Conservation (phyloP, 2,113 vertebrate genomes). For the Protobothrops flavoviridis region DNA sequence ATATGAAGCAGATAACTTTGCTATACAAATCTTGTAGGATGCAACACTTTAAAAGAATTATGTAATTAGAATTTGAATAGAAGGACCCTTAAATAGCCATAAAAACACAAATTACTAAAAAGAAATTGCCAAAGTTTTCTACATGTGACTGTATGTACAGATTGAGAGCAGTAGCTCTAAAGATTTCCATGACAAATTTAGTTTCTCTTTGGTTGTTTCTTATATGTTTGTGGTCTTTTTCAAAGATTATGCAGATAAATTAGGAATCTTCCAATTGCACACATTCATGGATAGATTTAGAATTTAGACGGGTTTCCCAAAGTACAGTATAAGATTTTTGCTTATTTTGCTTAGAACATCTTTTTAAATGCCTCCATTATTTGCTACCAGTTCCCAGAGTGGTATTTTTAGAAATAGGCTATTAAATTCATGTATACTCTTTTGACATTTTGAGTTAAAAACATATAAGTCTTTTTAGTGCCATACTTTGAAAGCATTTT, state of each 20-base stretch:
- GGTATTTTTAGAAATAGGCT: background rate
- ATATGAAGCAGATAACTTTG: background rate
- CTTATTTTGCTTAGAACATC: background rate
- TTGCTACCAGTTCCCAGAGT: background rate
- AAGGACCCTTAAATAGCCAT: background rate
- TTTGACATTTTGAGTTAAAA: background rate
- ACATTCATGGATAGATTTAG: conserved; percentile 8
- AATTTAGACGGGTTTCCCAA: conserved; percentile 25
- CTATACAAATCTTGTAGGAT: background rate
- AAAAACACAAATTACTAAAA: background rate
- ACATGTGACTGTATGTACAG: background rate
- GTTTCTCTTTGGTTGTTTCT: conserved; percentile 16
- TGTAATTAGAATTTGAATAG: background rate
- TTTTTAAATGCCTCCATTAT: background rate
- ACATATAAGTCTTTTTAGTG: background rate
- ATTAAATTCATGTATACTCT: background rate
- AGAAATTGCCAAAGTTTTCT: background rate
- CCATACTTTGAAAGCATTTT: background rate
- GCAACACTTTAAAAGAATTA: background rate
- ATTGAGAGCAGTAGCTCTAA: background rate
- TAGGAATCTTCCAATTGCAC: conserved; percentile 47
- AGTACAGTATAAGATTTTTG: background rate
- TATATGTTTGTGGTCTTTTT: conserved; percentile 51
- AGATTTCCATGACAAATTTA: conserved; percentile 34
- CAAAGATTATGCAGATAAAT: conserved; percentile 52